Conservation (phyloP, 2,797 vertebrate species). For the Selene dorsalis region DNA sequence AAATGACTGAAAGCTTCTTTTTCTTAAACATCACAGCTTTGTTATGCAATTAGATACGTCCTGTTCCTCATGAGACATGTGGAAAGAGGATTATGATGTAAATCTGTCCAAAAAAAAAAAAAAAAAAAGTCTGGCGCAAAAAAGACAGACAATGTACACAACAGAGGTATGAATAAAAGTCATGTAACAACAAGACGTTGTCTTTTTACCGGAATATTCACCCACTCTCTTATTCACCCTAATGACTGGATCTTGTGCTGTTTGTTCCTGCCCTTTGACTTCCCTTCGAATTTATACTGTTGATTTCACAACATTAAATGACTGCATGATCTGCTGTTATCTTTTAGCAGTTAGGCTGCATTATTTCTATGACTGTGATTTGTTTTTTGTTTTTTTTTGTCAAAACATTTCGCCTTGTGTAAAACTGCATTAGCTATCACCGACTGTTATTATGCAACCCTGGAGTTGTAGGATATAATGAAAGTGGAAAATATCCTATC, state of each 20-base stretch:
- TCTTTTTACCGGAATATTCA: conserved; percentile 23
- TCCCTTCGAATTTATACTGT: neutral
- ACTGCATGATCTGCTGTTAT: neutral
- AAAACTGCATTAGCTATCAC: neutral
- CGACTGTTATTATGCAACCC: neutral
- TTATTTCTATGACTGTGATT: too few relatives aligned
- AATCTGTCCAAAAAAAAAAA: neutral
- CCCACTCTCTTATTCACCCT: neutral
- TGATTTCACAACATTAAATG: conserved; percentile 8
- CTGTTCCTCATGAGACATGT: conserved; percentile 18
- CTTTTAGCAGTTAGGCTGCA: too few relatives aligned
- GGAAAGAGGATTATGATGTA: conserved; percentile 27
- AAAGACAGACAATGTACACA: neutral
- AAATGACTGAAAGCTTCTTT: neutral
- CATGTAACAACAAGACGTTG: conserved; percentile 51
- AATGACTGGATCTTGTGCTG: neutral
- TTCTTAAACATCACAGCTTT: neutral
- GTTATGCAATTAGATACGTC: neutral
- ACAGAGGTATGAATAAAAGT: neutral
- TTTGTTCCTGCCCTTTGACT: neutral
- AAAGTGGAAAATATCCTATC: too few relatives aligned
- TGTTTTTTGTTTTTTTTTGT: neutral
- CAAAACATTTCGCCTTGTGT: neutral
- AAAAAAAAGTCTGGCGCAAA: conserved; percentile 20
- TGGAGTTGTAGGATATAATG: neutral